Evolutionary conservation across 2,113 vertebrate species (phyloP), one percentile per base, ranked within the genome.

Genomic region (Struthidea cinerea): DNA sequence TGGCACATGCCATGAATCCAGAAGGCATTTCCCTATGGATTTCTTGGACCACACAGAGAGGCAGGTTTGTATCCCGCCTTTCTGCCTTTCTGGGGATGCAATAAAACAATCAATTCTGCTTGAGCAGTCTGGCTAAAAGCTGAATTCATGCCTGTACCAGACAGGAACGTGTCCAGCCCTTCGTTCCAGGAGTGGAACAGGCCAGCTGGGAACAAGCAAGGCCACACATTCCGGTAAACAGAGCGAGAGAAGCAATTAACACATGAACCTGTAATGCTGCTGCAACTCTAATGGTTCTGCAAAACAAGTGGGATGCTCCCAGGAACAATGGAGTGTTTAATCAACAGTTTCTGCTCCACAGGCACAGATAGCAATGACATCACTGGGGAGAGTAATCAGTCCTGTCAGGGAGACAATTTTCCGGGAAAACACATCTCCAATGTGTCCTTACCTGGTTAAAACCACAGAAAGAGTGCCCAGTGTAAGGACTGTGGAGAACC

Each of bases 201-300:
- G 49, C 63, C 87, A 82, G 33, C 46, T 47, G 57, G 42, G 74
- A 94, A 78, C 16, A 64, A 91, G 65, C 55, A 71, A 68, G 74
- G 70, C 81, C 70, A 26, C 73, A 57, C 1, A 30, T 75, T 74
- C 90, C 87, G 8, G 81, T 82, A 87, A 84, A 59, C 79, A 83
- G 79, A 67, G 78, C 35, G 82, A 92, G 39, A 49, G 42, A 19
- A 95, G 83, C 76, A 88, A 95, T 95, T 88, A 90, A 84, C 78
- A 92, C 30, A 64, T 81, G 84, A 84, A 91, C 74, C 70, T 71
- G 56, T 50, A 75, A 71, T 56, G 68, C 56, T 56, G 50, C 21
- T 28, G 56, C 4, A 42, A 12, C 80, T 78, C 79, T 84, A 81
- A 75, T 49, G 81, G n/a, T 12, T 78, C 81, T 64, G 44, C n/a